These are phyloP conservation scores for Steromphala cineraria DNA, from an alignment of 2,888 invertebrate species.

Conservation along the genomic window DNA sequence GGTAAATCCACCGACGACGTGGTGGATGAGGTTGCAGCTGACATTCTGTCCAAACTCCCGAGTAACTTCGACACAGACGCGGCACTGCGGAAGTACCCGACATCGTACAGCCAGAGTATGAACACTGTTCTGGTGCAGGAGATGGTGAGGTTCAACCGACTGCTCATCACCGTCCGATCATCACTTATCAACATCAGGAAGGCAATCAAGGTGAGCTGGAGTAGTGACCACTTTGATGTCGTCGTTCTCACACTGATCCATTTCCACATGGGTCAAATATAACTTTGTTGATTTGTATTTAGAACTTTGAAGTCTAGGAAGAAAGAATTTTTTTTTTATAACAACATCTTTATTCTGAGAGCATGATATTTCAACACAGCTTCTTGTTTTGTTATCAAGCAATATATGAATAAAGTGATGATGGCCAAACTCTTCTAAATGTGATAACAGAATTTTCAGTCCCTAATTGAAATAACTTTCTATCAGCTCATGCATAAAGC, in stretches of 20 bases:
- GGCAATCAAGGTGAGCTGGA: slow-evolving; percentile 73
- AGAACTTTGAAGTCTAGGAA: too few relatives aligned
- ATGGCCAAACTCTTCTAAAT: neutral
- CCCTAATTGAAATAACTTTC: too few relatives aligned
- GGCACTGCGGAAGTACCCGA: slow-evolving; percentile 74
- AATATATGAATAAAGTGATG: neutral
- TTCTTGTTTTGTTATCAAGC: too few relatives aligned
- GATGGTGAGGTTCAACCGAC: slow-evolving; percentile 75
- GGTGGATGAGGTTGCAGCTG: slow-evolving; percentile 86
- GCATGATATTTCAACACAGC: too few relatives aligned
- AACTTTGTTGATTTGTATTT: too few relatives aligned
- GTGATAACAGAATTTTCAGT: too few relatives aligned
- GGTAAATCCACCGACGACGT: slow-evolving; percentile 86
- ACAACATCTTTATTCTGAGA: too few relatives aligned
- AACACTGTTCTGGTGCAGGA: slow-evolving; percentile 77
- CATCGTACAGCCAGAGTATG: slow-evolving; percentile 76
- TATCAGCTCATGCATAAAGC: too few relatives aligned
- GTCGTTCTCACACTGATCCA: too few relatives aligned
- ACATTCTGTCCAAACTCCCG: slow-evolving; percentile 81
- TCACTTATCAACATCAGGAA: slow-evolving; percentile 74
- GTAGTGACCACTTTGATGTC: too few relatives aligned
- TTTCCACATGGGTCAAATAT: too few relatives aligned
- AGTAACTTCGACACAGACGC: slow-evolving; percentile 74
- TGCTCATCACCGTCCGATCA: slow-evolving; percentile 69
- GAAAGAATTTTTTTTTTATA: too few relatives aligned